Conservation (phyloP, 2,113 vertebrate genomes). For the Cinclus mexicanus region DNA sequence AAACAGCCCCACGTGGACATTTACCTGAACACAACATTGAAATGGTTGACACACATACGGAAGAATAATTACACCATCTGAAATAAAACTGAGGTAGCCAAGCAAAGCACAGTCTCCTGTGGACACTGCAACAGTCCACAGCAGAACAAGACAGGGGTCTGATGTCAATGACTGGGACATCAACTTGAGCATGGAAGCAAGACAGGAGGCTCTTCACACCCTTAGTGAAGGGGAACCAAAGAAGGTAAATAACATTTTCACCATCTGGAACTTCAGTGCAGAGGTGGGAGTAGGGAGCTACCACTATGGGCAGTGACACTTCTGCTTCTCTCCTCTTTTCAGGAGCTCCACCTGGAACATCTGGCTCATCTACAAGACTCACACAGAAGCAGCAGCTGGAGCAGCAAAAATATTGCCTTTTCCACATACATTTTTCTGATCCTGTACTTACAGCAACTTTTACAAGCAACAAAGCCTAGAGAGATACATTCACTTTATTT, state of each 20-base stretch:
- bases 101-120: background rate
- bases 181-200: background rate
- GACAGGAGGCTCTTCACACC: background rate
- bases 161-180: background rate
- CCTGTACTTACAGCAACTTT: background rate
- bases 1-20: background rate
- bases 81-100: background rate
- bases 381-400: background rate
- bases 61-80: background rate
- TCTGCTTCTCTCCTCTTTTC: background rate
- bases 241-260: background rate
- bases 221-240: background rate
- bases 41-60: background rate
- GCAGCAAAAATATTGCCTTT: background rate
- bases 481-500: background rate
- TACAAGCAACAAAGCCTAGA: background rate
- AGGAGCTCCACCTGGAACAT: background rate
- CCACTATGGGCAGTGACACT: background rate
- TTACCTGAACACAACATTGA: background rate
- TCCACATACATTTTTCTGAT: background rate
- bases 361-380: background rate
- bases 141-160: background rate
- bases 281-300: background rate
- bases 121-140: too few species aligned
- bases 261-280: background rate